Evolutionary conservation across 2,113 vertebrate species (phyloP).

Genomic region (Australoheros scitulus): DNA sequence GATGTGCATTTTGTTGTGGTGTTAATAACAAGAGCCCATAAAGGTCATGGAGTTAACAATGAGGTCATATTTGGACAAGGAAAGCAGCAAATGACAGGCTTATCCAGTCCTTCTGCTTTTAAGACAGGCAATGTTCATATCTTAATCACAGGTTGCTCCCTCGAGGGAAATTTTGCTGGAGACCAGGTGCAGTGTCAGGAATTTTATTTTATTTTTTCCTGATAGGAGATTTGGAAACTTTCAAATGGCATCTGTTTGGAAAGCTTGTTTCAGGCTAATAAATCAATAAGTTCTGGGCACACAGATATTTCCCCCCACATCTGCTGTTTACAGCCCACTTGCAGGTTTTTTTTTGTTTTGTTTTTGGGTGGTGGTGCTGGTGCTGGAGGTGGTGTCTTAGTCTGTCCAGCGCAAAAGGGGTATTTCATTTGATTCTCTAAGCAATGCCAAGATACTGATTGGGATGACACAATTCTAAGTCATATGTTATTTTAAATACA

Average conservation of each 20-base stretch:
- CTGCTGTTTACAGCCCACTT: constrained; percentile 54
- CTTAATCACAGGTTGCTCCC: background rate
- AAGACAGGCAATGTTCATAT: background rate
- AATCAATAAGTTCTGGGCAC: constrained; percentile 36
- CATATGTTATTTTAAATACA: background rate
- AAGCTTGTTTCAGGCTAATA: constrained; percentile 25
- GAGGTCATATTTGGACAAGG: constrained; percentile 19
- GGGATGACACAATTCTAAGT: background rate
- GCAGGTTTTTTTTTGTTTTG: background rate
- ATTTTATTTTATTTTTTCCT: background rate
- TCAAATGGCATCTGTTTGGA: constrained; percentile 37
- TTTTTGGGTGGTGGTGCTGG: background rate
- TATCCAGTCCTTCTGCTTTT: background rate
- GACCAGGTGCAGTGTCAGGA: constrained; percentile 18
- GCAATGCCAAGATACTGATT: background rate
- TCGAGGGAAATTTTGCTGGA: background rate
- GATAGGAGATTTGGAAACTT: constrained; percentile 22
- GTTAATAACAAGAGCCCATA: background rate
- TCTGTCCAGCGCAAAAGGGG: background rate
- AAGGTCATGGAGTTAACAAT: constrained; percentile 14
- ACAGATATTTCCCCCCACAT: constrained; percentile 46
- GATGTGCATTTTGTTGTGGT: background rate
- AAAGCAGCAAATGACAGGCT: background rate
- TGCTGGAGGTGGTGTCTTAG: background rate
- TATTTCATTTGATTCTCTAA: constrained; percentile 13